Percentiles rank a stretch among this genome's conserved stretches.
phyloP scores from a whole-genome alignment of 2,888 invertebrate species.

The Dryococelus australis region DNA sequence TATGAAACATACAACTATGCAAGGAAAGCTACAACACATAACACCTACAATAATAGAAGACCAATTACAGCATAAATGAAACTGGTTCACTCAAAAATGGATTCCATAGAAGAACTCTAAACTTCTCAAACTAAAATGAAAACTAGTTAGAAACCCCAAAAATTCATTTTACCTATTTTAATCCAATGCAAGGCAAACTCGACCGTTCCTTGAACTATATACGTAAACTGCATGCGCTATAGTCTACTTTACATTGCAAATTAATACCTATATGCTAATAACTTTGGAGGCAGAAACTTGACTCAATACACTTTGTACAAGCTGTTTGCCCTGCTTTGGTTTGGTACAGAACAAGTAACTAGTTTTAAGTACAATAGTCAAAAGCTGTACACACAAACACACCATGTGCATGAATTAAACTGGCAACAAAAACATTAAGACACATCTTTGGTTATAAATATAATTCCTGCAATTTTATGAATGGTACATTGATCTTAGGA shows the following conservation, averaged over 20 bases:
- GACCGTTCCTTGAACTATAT: constrained; percentile 26
- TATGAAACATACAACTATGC: constrained; percentile 16
- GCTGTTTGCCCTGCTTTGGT: constrained; percentile 36
- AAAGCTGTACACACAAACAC: constrained; percentile 33
- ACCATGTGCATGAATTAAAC: constrained; percentile 32
- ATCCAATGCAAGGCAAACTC: constrained; percentile 40
- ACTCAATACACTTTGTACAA: neutral
- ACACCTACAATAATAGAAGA: constrained; percentile 39
- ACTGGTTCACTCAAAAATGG: neutral
- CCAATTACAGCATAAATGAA: constrained; percentile 24
- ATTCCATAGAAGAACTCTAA: neutral
- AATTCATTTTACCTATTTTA: constrained; percentile 31
- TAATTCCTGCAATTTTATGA: constrained; percentile 35
- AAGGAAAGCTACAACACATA: neutral
- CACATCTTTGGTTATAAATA: constrained; percentile 46
- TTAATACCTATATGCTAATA: constrained; percentile 31
- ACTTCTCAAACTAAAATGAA: constrained; percentile 39
- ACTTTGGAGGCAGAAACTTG: neutral
- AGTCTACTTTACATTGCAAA: constrained; percentile 30
- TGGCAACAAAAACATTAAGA: constrained; percentile 46
- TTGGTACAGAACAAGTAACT: constrained; percentile 26
- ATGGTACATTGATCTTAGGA: neutral
- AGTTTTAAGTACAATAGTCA: constrained; percentile 29
- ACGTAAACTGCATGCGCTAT: constrained; percentile 18
- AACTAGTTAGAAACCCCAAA: constrained; percentile 33